phyloP scores from a whole-genome alignment of 2,888 invertebrate species.

The Lithophane semibrunnea region DNA sequence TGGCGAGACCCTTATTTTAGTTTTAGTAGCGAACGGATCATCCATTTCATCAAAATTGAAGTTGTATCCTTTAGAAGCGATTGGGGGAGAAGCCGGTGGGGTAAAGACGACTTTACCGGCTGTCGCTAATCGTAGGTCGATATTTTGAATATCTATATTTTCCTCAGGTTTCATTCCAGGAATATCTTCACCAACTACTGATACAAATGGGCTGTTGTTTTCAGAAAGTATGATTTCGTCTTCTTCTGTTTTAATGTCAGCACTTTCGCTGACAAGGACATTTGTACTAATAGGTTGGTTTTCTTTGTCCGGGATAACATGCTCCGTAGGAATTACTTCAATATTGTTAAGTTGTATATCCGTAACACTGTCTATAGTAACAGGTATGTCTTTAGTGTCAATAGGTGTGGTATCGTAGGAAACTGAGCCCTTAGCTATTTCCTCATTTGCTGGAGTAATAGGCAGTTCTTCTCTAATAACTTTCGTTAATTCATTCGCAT shows the following conservation, averaged over 20 bases:
- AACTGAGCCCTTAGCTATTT: background rate
- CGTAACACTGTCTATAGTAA: constrained; percentile 1
- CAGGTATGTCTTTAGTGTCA: constrained; percentile 6
- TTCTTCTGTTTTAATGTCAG: constrained; percentile 53
- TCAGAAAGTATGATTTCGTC: constrained; percentile 78
- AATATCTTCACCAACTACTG: constrained; percentile 70
- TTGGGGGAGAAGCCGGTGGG: constrained; percentile 79
- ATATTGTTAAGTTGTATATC: constrained; percentile 6
- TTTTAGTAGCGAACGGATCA: constrained; percentile 85
- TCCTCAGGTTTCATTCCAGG: constrained; percentile 15
- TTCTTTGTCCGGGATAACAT: background rate
- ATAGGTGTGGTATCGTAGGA: background rate
- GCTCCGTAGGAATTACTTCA: constrained; percentile 21
- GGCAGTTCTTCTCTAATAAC: background rate
- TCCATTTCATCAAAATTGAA: constrained; percentile 85
- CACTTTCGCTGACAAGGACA: constrained; percentile 1
- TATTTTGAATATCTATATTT: constrained; percentile 20
- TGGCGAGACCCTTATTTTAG: constrained; percentile 81
- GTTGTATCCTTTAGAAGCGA: constrained; percentile 82
- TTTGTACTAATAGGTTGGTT: background rate
- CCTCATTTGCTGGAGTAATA: constrained; percentile 20
- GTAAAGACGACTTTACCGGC: constrained; percentile 62
- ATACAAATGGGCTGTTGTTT: constrained; percentile 80
- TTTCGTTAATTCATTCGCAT: constrained; percentile 11
- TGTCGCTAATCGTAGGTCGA: constrained; percentile 62